A percentile compares a stretch with the other conserved stretches of the same genome.
These are phyloP conservation scores for Crypturellus tataupa DNA, from an alignment of 2,797 vertebrate species.

Conservation along the genomic window DNA sequence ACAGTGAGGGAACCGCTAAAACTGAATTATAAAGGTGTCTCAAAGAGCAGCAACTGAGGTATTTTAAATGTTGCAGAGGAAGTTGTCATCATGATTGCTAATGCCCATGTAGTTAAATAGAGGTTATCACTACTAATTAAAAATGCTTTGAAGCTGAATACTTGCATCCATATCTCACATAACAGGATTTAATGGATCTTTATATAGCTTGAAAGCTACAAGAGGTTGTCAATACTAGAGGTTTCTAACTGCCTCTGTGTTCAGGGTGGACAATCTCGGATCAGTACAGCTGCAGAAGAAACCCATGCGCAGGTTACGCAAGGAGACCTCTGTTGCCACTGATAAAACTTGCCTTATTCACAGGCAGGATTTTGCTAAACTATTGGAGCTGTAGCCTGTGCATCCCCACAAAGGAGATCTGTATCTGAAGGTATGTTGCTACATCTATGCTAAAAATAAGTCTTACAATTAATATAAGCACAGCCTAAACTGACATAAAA, in stretches of 20 bases:
- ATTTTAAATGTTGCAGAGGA: background rate
- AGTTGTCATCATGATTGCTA: background rate
- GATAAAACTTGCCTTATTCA: background rate
- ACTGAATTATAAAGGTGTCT: background rate
- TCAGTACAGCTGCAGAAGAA: background rate
- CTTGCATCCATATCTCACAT: background rate
- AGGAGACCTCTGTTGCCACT: background rate
- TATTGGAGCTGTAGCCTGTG: background rate
- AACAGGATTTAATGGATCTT: background rate
- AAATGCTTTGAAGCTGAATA: background rate
- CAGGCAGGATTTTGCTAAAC: background rate
- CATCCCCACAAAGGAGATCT: background rate
- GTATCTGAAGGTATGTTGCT: background rate
- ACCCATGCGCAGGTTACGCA: background rate
- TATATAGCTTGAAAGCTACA: background rate
- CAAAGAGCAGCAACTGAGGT: background rate
- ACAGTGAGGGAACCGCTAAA: background rate
- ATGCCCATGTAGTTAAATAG: background rate
- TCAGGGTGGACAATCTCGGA: background rate
- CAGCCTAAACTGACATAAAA: background rate
- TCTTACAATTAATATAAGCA: background rate
- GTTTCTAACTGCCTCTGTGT: background rate
- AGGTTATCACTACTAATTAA: background rate
- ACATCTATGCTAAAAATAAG: background rate
- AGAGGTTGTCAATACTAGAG: background rate